These are phyloP conservation scores for Pristionchus japonicus DNA, from an alignment of 2,888 invertebrate genomes.

Conservation along the genomic window DNA sequence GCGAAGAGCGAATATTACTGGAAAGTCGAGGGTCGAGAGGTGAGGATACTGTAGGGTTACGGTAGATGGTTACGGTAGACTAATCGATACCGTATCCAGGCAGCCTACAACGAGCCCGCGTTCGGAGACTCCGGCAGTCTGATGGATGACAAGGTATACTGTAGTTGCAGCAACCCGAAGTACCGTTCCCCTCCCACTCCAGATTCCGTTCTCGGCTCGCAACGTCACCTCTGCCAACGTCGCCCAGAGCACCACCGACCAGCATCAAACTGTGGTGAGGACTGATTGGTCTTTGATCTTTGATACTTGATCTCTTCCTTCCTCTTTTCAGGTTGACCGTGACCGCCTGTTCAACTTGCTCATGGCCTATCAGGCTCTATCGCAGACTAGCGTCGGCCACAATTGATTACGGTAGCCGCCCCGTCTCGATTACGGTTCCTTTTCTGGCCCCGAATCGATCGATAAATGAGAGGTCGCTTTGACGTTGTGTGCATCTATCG, in stretches of 20 bases:
- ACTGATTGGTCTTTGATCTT: not conserved
- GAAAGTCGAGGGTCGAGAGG: not conserved
- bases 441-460: not conserved
- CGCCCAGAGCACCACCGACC: not conserved
- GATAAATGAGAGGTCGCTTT: slow-evolving; percentile 36
- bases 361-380: slow-evolving; percentile 18
- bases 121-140: not conserved
- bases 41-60: no score
- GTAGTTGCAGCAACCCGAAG: not conserved
- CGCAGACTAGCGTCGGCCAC: not conserved
- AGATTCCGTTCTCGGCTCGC: slow-evolving; percentile 26
- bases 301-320: not conserved
- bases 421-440: not conserved
- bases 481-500: not conserved
- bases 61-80: not conserved
- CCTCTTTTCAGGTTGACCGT: not conserved
- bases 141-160: slow-evolving; percentile 18
- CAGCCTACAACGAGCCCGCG: not conserved
- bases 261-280: not conserved
- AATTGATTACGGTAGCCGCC: not conserved
- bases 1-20: slow-evolving; percentile 17
- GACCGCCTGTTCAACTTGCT: not conserved
- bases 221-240: slow-evolving; percentile 8
- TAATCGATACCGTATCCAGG: not conserved
- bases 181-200: not conserved